Base-by-base conservation (phyloP, 1,140 invertebrate species). In the Heterodera carotae region DNA sequence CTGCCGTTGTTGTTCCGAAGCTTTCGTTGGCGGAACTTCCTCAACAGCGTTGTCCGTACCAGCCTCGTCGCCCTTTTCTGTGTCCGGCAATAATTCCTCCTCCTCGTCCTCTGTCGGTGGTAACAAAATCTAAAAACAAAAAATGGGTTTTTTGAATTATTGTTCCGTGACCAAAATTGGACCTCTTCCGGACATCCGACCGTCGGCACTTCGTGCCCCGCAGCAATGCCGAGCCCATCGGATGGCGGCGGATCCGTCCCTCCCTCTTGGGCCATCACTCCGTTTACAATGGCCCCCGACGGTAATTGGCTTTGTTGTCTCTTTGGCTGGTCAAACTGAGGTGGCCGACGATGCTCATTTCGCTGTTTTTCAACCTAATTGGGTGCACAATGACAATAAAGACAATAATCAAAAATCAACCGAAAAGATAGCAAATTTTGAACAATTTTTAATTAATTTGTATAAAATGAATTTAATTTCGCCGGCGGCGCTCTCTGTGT, bases 291-390 rank as follows among this genome's bases (percentile, higher is more conserved):
- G 8, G 48, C 27, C 69, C 43, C 43, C 43, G 18, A 29, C 36
- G 29, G 33, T 12, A 43, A 48, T n/a, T 48, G 59, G n/a, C 43
- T n/a, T 60, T 33, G 33, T 31, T 62, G 39, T 62, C 64, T 73
- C 25, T 73, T 73, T 25, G 18, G 27, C 12, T 69, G 64, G 33
- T 74, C 66, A 34, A 39, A 29, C 70, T 66, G 62, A 27, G 3
- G 62, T 27, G 25, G 73, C 22, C 15, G 36, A 39, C 36, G 36
- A 39, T 6, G 10, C 10, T 4, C 36, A 10, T 4, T 10, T 6
- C 36, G 36, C 10, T 39, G 36, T 39, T 10, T 39, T 10, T 39
- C 36, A 39, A 39, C 10, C 36, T 39, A 39, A 39, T 39, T n/a
- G n/a, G n/a, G n/a, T n/a, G n/a, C n/a, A n/a, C n/a, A n/a, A n/a